Conservation (phyloP, 1,140 invertebrate genomes). For the Danaus melanippus region DNA sequence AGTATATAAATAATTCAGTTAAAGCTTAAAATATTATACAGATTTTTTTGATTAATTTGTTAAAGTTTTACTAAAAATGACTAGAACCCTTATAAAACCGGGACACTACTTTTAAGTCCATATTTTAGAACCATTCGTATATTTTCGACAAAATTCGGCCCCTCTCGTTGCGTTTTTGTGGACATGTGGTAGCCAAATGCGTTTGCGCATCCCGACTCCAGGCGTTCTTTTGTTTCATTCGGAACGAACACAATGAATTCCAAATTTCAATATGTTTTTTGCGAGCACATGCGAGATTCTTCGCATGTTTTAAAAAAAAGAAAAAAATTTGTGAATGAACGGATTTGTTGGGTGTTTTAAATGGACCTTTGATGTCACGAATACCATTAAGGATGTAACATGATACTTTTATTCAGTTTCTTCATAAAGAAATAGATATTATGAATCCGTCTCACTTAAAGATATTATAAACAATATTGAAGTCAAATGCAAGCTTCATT, state of each 20-base stretch:
- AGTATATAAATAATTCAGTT: no score
- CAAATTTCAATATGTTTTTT: conserved; percentile 42
- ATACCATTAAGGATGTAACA: conserved; percentile 20
- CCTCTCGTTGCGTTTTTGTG: conserved; percentile 43
- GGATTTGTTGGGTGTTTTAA: conserved; percentile 32
- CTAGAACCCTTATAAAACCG: neutral
- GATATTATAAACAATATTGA: no score
- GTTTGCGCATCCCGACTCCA: conserved; percentile 38
- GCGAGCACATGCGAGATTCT: conserved; percentile 26
- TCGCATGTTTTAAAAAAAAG: conserved; percentile 29
- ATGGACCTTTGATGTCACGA: conserved; percentile 25
- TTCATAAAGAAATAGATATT: no score
- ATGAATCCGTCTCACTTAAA: no score
- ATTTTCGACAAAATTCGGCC: conserved; percentile 33
- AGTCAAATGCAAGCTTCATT: no score
- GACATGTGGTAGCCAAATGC: conserved; percentile 58
- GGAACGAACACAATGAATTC: conserved; percentile 30
- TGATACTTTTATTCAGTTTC: neutral
- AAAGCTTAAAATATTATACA: no score
- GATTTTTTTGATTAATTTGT: no score
- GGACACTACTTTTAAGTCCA: conserved; percentile 24
- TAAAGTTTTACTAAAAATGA: no score
- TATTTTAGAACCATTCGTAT: conserved; percentile 27
- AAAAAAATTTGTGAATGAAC: conserved; percentile 31
- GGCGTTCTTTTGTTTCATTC: conserved; percentile 46